Base-by-base conservation (phyloP, 2,113 vertebrate genomes). In the Onychostoma macrolepis region DNA sequence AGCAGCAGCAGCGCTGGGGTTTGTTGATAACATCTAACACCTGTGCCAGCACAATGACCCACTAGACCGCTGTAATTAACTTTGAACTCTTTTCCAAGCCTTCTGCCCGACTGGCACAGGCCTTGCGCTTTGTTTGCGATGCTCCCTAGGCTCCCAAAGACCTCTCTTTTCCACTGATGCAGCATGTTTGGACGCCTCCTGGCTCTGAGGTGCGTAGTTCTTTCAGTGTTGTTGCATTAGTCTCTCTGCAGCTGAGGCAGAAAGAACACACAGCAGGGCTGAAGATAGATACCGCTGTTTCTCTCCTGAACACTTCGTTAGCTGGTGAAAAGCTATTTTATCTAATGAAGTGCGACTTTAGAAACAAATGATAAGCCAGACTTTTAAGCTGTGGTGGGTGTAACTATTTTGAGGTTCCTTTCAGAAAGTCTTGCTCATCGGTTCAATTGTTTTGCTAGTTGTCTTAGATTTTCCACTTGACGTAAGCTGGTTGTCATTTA, bases 21-120 rank as follows among this genome's bases (percentile, higher is more conserved):
- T 83, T 53, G 63, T 7, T 71, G 84, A 86, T 89, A 71, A 75
- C 41, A 81, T 90, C 86, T 77, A 72, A 72, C 87, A 79, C 81
- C 88, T 89, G 88, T 69, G 48, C 45, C 65, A 21, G 12, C 17
- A 86, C 36, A 56, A 88, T 36, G 78, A 67, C 38, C 86, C 74
- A 6, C 41, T 30, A 65, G 63, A 9, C 48, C 1, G 1, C 53
- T 17, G 26, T 86, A 84, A 90, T 87, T 43, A 83, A 81, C 24
- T 33, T 80, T 78, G 24, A 21, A 50, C 56, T 76, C 58, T 58
- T 77, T 63, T 50, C 43, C 28, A 13, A 36, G 26, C 71, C 74
- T 79, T 33, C 30, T 7, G 30, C 36, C 33, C 7, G 69, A 7
- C 21, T 85, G 77, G 41, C 79, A 71, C 43, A 4, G 19, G 43